A percentile compares a stretch with the other conserved stretches of the same genome.
Conservation (phyloP, 2,888 invertebrate genomes). For the Pachymerium ferrugineum region DNA sequence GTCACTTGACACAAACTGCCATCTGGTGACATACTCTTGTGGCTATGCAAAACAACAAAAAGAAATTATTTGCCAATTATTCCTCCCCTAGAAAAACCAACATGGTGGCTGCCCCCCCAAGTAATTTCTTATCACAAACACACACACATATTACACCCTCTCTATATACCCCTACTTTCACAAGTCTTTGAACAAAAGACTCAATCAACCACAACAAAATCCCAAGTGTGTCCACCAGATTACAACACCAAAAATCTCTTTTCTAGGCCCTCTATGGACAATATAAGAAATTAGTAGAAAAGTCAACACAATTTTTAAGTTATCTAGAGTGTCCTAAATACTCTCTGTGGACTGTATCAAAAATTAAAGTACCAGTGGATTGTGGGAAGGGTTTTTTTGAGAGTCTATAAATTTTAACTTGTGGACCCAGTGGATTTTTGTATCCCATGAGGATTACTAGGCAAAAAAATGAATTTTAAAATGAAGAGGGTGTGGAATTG, state of each 20-base stretch:
- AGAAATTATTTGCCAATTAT: neutral
- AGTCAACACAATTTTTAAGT: neutral
- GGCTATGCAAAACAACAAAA: neutral
- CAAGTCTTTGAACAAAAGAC: neutral
- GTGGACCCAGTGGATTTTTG: neutral
- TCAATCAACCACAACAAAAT: constrained; percentile 19
- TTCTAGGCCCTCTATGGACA: neutral
- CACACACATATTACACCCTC: neutral
- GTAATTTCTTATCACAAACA: constrained; percentile 19
- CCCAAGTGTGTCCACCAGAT: constrained; percentile 13
- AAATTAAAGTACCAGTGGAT: neutral
- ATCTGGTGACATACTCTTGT: neutral
- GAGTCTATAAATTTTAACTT: constrained; percentile 9
- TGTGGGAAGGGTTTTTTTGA: neutral
- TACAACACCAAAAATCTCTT: constrained; percentile 15
- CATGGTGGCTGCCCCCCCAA: constrained; percentile 11
- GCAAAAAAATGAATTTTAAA: constrained; percentile 16
- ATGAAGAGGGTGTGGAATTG: neutral
- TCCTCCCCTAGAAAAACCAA: neutral
- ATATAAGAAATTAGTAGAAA: neutral
- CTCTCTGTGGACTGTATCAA: neutral
- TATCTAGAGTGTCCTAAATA: too few relatives aligned
- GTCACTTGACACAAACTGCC: neutral
- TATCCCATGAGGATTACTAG: neutral
- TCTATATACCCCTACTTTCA: neutral